Conservation (phyloP, 2,797 vertebrate genomes). For the Serranus cabrilla region DNA sequence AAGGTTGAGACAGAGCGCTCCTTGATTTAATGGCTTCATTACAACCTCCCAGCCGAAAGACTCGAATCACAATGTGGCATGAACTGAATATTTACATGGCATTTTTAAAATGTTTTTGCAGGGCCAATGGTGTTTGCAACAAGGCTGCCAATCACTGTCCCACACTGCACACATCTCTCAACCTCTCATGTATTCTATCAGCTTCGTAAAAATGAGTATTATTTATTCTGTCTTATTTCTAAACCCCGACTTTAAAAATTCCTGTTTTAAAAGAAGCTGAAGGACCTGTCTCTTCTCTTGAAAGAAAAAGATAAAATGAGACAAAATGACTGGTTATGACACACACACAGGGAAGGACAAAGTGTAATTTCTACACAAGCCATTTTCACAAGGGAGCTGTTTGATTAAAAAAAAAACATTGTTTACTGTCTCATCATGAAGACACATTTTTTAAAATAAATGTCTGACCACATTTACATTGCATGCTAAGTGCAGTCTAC, state of each 20-base stretch:
- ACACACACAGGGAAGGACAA: neutral
- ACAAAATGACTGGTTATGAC: neutral
- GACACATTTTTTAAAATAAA: neutral
- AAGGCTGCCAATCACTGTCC: neutral
- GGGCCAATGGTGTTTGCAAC: neutral
- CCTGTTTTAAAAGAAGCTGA: neutral
- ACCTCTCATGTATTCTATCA: neutral
- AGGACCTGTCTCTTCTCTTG: neutral
- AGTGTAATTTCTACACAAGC: neutral
- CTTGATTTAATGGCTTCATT: slow-evolving; percentile 76
- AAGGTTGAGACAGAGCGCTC: slow-evolving; percentile 70
- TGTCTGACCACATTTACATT: neutral
- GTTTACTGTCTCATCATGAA: neutral
- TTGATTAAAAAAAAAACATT: neutral
- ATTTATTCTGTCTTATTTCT: neutral
- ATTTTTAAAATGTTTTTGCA: slow-evolving; percentile 36
- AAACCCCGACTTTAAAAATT: neutral
- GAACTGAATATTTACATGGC: slow-evolving; percentile 60
- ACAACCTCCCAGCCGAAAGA: slow-evolving; percentile 44
- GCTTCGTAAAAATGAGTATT: neutral
- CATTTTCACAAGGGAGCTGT: slow-evolving; percentile 9
- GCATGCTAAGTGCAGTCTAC: neutral
- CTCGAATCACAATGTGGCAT: slow-evolving; percentile 40
- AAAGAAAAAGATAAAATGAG: neutral
- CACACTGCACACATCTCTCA: slow-evolving; percentile 4